Percentiles rank a stretch among this genome's conserved stretches.
phyloP scores from a whole-genome alignment of 2,888 invertebrate genomes.

The Diploptera punctata region DNA sequence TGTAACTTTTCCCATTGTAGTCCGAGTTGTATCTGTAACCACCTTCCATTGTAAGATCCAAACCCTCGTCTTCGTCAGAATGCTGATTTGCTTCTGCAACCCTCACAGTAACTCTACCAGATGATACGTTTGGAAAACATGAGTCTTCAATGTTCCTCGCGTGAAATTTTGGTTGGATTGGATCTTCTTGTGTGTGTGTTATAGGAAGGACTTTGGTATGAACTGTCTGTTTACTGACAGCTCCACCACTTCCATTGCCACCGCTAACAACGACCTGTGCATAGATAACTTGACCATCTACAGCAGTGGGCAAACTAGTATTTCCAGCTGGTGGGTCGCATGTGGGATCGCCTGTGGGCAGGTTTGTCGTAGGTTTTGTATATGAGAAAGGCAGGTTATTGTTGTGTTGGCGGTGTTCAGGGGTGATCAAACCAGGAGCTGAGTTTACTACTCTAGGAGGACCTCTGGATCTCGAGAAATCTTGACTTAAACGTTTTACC shows the following conservation, averaged over 20 bases:
- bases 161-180: slow-evolving; percentile 56
- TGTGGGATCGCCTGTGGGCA: slow-evolving; percentile 18
- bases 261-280: slow-evolving; percentile 69
- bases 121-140: neutral
- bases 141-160: neutral
- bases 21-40: slow-evolving; percentile 11
- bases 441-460: slow-evolving; percentile 38
- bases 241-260: slow-evolving; percentile 44
- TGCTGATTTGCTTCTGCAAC: slow-evolving; percentile 51
- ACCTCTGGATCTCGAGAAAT: slow-evolving; percentile 32
- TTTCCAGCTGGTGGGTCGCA: neutral
- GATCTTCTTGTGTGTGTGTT: slow-evolving; percentile 48
- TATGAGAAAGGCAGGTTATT: slow-evolving; percentile 85
- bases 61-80: slow-evolving; percentile 81
- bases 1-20: neutral
- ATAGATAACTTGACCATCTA: slow-evolving; percentile 66
- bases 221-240: slow-evolving; percentile 57
- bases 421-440: slow-evolving; percentile 58
- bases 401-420: slow-evolving; percentile 67
- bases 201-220: slow-evolving; percentile 58
- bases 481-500: slow-evolving; percentile 70
- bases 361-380: slow-evolving; percentile 57
- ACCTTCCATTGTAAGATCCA: slow-evolving; percentile 61
- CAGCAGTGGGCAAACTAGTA: slow-evolving; percentile 33
- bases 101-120: neutral